Evolutionary conservation across 2,888 invertebrate genomes (phyloP).

Genomic region (Drosophila buzzatii): DNA sequence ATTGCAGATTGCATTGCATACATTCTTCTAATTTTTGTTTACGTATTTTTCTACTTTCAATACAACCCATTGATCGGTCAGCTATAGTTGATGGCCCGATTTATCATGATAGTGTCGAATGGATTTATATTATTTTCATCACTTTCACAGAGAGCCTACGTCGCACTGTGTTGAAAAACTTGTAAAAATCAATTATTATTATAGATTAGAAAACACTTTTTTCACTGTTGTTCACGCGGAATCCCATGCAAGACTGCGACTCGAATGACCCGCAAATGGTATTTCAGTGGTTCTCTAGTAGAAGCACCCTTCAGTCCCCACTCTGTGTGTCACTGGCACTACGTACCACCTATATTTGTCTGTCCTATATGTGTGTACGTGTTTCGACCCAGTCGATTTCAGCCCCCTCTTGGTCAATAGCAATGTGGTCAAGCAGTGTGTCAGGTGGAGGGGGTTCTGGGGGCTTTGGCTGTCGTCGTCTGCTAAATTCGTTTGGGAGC

Average conservation of each 20-base stretch:
- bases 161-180: not conserved
- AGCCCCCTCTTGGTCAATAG: slow-evolving; percentile 40
- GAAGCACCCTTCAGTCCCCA: slow-evolving; percentile 12
- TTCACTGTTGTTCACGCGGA: slow-evolving; percentile 57
- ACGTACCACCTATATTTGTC: slow-evolving; percentile 20
- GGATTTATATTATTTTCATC: not conserved
- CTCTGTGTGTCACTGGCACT: slow-evolving; percentile 2
- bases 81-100: slow-evolving; percentile 7
- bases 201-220: slow-evolving; percentile 29
- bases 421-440: slow-evolving; percentile 17
- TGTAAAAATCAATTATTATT: slow-evolving; percentile 36
- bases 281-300: slow-evolving; percentile 34
- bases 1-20: slow-evolving; percentile 8
- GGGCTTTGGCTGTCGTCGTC: slow-evolving; percentile 30
- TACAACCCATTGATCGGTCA: slow-evolving; percentile 8
- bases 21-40: slow-evolving; percentile 4
- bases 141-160: slow-evolving; percentile 2
- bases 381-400: slow-evolving; percentile 43
- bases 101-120: slow-evolving; percentile 5
- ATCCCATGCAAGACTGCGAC: slow-evolving; percentile 52
- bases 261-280: slow-evolving; percentile 24
- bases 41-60: slow-evolving; percentile 1
- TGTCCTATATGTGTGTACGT: slow-evolving; percentile 3
- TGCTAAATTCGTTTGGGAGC: slow-evolving; percentile 48
- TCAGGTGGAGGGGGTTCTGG: not conserved